Evolutionary conservation across 1,140 invertebrate species (phyloP).

Genomic region (Trichonephila clavata): DNA sequence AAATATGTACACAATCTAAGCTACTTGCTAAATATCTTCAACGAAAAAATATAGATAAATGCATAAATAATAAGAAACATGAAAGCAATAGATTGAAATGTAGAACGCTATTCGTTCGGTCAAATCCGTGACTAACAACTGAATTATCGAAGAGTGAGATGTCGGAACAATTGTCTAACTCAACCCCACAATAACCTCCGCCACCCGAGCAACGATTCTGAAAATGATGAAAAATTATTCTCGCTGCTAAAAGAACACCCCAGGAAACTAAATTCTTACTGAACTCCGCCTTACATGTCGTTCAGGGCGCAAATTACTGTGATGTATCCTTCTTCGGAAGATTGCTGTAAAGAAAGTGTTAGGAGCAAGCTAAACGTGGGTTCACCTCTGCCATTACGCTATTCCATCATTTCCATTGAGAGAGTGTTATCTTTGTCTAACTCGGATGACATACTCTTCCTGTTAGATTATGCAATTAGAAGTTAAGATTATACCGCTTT

Average conservation of each 20-base stretch:
- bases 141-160: slow-evolving; percentile 24
- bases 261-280: slow-evolving; percentile 23
- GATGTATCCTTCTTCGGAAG: neutral
- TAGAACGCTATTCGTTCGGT: slow-evolving; percentile 1
- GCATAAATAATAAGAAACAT: neutral
- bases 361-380: neutral
- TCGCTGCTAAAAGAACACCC: neutral
- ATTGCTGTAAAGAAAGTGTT: slow-evolving; percentile 30
- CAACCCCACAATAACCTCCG: slow-evolving; percentile 19
- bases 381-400: neutral
- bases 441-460: slow-evolving; percentile 9
- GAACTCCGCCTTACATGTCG: slow-evolving; percentile 14
- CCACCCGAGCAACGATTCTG: slow-evolving; percentile 5
- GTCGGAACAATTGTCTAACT: slow-evolving; percentile 35
- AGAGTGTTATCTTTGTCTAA: slow-evolving; percentile 38
- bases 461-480: slow-evolving; percentile 37
- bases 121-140: slow-evolving; percentile 34
- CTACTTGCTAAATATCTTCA: neutral
- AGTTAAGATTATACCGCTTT: neutral
- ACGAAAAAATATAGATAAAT: neutral
- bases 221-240: slow-evolving; percentile 42
- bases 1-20: neutral
- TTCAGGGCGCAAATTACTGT: slow-evolving; percentile 20
- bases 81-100: neutral
- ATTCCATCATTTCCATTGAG: slow-evolving; percentile 35